Evolutionary conservation across 2,888 invertebrate species (phyloP), one percentile per base, ranked within the genome.

Genomic region (Nipponacmea schrenckii): DNA sequence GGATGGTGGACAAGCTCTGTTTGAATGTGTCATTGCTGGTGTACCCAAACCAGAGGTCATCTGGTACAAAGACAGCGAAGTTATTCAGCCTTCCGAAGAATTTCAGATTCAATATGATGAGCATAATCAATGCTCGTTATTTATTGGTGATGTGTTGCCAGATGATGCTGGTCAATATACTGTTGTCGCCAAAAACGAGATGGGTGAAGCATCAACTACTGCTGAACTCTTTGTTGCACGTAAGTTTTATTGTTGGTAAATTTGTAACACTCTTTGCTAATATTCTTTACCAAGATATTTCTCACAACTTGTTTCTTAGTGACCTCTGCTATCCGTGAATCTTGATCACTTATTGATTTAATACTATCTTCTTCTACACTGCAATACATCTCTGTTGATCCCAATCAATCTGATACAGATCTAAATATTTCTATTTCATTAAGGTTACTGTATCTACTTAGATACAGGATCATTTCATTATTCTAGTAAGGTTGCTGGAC

Each of bases 41-140:
- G 79, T 81, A 50, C 90, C 90, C 2, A 78, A 80, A 45, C 89
- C 89, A 17, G 84, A 84, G 14, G 80, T 99, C 79, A 92, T 92
- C 14, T 98, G 97, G 97, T 93, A 91, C 85, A 95, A 94, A 87
- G 93, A 96, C 84, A 94, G 93, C 27, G 80, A 91, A 65, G 90
- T 92, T 76, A 89, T 95, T 17, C 83, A 85, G 63, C 81, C 85
- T 15, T 83, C 91, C 44, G 91, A 92, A n/a, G 92, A 93, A 74
- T 91, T 93, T 70, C 90, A 91, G 77, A 91, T 93, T 79, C 83
- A 84, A 62, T 84, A 82, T 69, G 85, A 87, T 56, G 83, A 80
- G 74, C 83, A 86, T 73, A 83, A 83, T 45, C 73, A 82, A 12
- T 83, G 83, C 70, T 91, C 91, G 67, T 89, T 96, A 48, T 91